Evolutionary conservation across 2,113 vertebrate genomes (phyloP).

Genomic region (Dipodomys ordii): DNA sequence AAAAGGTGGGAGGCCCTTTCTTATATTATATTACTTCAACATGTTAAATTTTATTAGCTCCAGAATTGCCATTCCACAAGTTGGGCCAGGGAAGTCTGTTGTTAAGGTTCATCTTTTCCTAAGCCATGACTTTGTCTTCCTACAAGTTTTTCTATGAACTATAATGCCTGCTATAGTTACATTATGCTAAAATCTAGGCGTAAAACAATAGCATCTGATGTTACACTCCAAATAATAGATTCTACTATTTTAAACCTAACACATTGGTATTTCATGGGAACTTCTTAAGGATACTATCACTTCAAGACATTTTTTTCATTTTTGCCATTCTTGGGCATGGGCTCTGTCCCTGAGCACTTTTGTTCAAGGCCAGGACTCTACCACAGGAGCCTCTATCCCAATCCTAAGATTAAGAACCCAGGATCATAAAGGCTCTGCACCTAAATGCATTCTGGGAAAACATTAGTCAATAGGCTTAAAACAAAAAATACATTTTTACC

Average conservation of each 20-base stretch:
- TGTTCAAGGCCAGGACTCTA: too few species aligned
- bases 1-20: not conserved
- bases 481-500: not conserved
- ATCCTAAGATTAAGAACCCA: not conserved
- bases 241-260: slow-evolving; percentile 37
- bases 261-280: not conserved
- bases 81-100: not conserved
- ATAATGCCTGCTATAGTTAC: not conserved
- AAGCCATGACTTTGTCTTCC: not conserved
- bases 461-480: not conserved
- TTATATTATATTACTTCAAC: slow-evolving; percentile 25
- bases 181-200: slow-evolving; percentile 23
- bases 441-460: slow-evolving; percentile 50
- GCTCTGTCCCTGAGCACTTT: too few species aligned
- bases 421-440: not conserved
- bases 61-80: not conserved
- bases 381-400: not conserved
- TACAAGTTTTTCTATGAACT: slow-evolving; percentile 34
- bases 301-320: slow-evolving; percentile 14
- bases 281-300: slow-evolving; percentile 32
- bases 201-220: not conserved
- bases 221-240: not conserved
- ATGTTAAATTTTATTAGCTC: slow-evolving; percentile 4
- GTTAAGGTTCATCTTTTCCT: slow-evolving; percentile 21
- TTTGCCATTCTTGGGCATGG: too few species aligned